Base-by-base conservation (phyloP, 2,888 invertebrate genomes). In the Choristoneura rosaceana region DNA sequence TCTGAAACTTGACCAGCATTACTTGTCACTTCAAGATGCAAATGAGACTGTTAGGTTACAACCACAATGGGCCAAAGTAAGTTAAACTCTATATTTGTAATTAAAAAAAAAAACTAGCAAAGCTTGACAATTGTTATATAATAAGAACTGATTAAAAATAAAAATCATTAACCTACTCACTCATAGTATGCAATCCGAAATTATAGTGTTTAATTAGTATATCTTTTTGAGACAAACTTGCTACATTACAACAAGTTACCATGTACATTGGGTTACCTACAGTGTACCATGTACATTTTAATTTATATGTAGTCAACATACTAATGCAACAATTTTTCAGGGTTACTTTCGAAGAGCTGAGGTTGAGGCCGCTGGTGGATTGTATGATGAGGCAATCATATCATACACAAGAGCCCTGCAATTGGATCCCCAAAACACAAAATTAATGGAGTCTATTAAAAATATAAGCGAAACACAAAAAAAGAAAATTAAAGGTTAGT, bases 61-160 rank as follows among this genome's bases (percentile, higher is more conserved):
- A 84, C 97, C 97, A 17, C 94, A 95, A 62, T 97, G 97, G 97
- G 96, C 97, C 8, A 97, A 97, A 95, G 97, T 96, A 92, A 79
- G 78, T 43, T 41, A 63, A 70, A 34, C 14, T 17, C 25, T 17
- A 25, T 7, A 25, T 62, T 45, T 45, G 3, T 25, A 45, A 25
- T 47, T 45, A 33, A 25, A 43, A 12, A 9, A 17, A 8, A 7
- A 0, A 25, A 25, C 25, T 25, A 12, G 25, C 25, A 50, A 2
- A 50, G 15, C 3, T 43, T 10, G 4, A 43, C 4, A 12, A 7
- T 38, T 47, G 47, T 52, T 52, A 52, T 52, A 15, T 52, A 52
- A 52, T 52, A 17, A 17, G 15, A 9, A 52, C 7, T 9, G 15
- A 52, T n/a, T 52, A n/a, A 50, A 50, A 55, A 25, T 25, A 25